phyloP scores from a whole-genome alignment of 2,888 invertebrate genomes.

The Eupeodes latifasciatus region DNA sequence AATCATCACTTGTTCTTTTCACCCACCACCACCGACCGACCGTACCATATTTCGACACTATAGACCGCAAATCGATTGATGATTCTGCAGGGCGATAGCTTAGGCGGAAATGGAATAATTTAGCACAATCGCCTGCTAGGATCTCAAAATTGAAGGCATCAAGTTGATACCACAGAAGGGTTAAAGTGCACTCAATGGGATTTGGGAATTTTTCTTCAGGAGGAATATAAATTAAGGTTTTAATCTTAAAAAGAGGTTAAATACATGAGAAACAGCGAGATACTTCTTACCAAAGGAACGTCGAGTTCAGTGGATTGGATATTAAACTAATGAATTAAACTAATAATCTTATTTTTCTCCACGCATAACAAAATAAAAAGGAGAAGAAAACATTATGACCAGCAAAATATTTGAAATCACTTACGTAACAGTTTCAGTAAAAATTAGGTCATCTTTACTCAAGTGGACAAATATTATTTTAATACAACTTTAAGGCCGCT shows the following conservation, averaged over 20 bases:
- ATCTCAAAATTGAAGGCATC: constrained; percentile 34
- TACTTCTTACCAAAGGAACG: not conserved
- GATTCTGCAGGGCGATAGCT: constrained; percentile 62
- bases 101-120: constrained; percentile 55
- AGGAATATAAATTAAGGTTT: constrained; percentile 15
- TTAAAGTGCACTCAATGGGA: not conserved
- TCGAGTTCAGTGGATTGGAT: too few relatives aligned
- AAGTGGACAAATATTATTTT: too few relatives aligned
- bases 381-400: too few relatives aligned
- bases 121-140: constrained; percentile 38
- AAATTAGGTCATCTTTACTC: too few relatives aligned
- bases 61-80: constrained; percentile 73
- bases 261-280: not conserved
- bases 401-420: too few relatives aligned
- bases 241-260: constrained; percentile 10
- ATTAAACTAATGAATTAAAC: too few relatives aligned
- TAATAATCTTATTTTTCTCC: too few relatives aligned
- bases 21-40: constrained; percentile 19
- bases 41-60: constrained; percentile 59
- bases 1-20: constrained; percentile 72
- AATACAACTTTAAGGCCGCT: too few relatives aligned
- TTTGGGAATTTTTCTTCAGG: not conserved
- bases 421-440: too few relatives aligned
- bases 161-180: constrained; percentile 34
- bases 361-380: too few relatives aligned